Conservation (phyloP, 2,888 invertebrate species). For the Pterostichus niger region DNA sequence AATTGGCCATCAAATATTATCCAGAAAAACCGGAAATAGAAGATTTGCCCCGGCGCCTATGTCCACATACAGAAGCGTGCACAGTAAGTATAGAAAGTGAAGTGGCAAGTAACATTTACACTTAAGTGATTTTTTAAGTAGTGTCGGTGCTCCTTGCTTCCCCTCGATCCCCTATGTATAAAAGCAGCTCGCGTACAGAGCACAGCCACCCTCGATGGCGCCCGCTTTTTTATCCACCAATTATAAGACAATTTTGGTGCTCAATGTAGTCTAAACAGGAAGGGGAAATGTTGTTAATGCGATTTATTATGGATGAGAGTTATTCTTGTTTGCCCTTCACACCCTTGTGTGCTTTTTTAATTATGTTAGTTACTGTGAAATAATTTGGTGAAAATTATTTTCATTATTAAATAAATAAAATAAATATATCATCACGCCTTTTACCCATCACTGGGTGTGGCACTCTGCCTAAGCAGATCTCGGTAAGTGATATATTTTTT, state of each 20-base stretch:
- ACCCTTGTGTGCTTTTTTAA: conserved; percentile 44
- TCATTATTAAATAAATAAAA: too few species aligned
- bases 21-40: background rate
- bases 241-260: conserved; percentile 70
- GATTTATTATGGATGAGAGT: conserved; percentile 51
- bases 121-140: conserved; percentile 67
- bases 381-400: too few species aligned
- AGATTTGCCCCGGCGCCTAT: conserved; percentile 27
- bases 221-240: conserved; percentile 70
- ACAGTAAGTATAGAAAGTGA: conserved; percentile 59
- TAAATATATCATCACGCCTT: too few species aligned
- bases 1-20: background rate
- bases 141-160: background rate
- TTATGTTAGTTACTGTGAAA: background rate
- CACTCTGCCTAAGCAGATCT: too few species aligned
- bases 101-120: conserved; percentile 60
- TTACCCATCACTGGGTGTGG: too few species aligned
- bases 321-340: conserved; percentile 27
- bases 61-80: conserved; percentile 33
- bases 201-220: conserved; percentile 51
- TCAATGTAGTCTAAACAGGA: conserved; percentile 70
- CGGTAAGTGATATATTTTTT: too few species aligned
- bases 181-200: conserved; percentile 1
- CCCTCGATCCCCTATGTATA: background rate
- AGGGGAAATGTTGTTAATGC: conserved; percentile 65